phyloP scores from a whole-genome alignment of 2,797 vertebrate species.

The Gymnoscopelus braueri region DNA sequence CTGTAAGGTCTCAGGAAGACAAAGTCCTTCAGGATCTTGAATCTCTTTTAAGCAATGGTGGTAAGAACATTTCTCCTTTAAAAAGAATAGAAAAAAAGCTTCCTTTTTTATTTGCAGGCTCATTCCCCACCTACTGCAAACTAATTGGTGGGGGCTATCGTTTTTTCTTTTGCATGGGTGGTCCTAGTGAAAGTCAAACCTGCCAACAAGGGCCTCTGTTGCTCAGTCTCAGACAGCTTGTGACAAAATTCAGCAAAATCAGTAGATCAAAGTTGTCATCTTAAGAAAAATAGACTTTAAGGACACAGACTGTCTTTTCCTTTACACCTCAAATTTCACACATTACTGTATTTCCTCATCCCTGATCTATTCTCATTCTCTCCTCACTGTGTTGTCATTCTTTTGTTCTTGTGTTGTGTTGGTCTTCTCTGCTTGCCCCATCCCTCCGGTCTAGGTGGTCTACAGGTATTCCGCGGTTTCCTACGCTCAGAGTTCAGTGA shows the following conservation, averaged over 20 bases:
- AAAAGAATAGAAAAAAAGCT: too few relatives aligned
- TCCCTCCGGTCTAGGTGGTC: slow-evolving; percentile 57
- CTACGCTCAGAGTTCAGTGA: slow-evolving; percentile 84
- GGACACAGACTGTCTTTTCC: too few relatives aligned
- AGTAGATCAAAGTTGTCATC: neutral
- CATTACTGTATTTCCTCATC: too few relatives aligned
- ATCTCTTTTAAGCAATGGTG: slow-evolving; percentile 71
- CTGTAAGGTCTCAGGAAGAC: slow-evolving; percentile 62
- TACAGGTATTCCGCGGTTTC: slow-evolving; percentile 79
- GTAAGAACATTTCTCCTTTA: slow-evolving; percentile 46
- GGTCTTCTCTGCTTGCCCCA: neutral
- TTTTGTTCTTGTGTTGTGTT: too few relatives aligned
- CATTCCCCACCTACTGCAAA: neutral
- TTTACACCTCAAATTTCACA: neutral
- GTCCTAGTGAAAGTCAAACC: too few relatives aligned
- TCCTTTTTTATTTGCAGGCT: neutral
- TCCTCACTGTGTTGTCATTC: too few relatives aligned
- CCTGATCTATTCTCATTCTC: neutral
- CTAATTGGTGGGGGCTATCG: neutral
- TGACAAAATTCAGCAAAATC: too few relatives aligned
- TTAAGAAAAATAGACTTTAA: neutral
- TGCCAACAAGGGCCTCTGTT: neutral
- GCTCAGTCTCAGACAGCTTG: neutral
- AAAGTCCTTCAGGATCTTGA: slow-evolving; percentile 72
- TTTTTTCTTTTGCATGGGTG: too few relatives aligned